Evolutionary conservation across 1,140 invertebrate species (phyloP).

Genomic region (Tetragonula clypearis): DNA sequence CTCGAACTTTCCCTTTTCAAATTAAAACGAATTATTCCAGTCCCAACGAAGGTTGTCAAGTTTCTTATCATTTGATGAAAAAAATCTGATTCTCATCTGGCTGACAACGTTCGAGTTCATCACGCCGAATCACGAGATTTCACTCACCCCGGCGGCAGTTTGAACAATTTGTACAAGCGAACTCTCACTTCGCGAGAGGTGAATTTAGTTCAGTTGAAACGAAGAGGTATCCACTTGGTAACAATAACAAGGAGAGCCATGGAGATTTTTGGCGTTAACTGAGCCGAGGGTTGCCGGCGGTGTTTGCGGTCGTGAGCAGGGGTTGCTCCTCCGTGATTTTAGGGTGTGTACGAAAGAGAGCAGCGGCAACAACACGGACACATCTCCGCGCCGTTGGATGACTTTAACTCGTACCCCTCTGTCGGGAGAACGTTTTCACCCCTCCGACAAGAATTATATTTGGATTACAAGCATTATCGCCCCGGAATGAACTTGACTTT

Average conservation of each 20-base stretch:
- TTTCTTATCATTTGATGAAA: no score
- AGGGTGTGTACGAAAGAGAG: conserved; percentile 49
- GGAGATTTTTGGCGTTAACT: conserved; percentile 52
- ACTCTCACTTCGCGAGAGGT: not conserved
- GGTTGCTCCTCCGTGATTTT: conserved; percentile 68
- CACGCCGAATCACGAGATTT: no score
- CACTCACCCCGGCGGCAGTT: not conserved
- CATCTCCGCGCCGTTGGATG: conserved; percentile 50
- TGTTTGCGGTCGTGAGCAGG: conserved; percentile 61
- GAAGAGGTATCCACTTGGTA: conserved; percentile 29
- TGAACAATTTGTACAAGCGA: conserved; percentile 39
- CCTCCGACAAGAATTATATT: conserved; percentile 80
- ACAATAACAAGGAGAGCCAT: conserved; percentile 45
- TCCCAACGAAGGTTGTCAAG: no score
- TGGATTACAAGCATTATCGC: conserved; percentile 82
- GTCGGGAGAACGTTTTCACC: conserved; percentile 54
- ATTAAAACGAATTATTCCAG: no score
- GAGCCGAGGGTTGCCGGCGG: conserved; percentile 50
- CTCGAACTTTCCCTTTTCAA: no score
- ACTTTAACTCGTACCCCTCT: conserved; percentile 53
- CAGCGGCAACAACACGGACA: conserved; percentile 49
- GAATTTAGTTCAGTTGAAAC: conserved; percentile 30
- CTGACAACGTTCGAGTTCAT: not conserved
- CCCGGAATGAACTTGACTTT: conserved; percentile 81
- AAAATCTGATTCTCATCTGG: no score